Base-by-base conservation (phyloP, 2,113 vertebrate genomes). In the Cebus imitator region DNA sequence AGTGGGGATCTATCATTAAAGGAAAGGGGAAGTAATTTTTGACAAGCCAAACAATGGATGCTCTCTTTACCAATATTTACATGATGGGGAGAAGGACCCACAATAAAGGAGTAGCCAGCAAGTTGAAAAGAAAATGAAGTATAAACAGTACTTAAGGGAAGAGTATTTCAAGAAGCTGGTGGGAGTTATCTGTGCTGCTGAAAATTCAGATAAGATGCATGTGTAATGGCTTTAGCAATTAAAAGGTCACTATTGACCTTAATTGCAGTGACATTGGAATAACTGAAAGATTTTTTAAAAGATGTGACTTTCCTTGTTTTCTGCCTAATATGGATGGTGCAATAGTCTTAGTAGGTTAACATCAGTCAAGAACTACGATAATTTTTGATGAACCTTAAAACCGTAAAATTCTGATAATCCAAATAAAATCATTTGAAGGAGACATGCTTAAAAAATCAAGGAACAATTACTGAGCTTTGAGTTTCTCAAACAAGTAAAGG, bases 401-500 rank as follows among this genome's bases (percentile, higher is more conserved):
- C 18, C 57, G 70, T 10, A 12, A 91, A 94, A 50, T 30, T 64
- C 23, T 94, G 48, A 52, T 64, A 89, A 66, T 57, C 14, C 23
- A 89, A 90, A 75, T 45, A 89, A 4, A 93, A 21, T 70, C 14
- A 80, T 91, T 91, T 90, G 20, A 94, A 78, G 83, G 45, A 81
- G 23, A 70, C 17, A 40, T 8, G 20, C 37, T 73, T 90, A 43
- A 75, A 75, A 43, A 37, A n/a, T 52, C 80, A 85, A 87, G 27
- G 11, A 86, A 81, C 12, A 88, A 75, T 83, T 80, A 81, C 14
- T 57, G 23, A 91, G 37, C 17, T 87, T 25, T n/a, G 52, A 95
- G 64, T 92, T 95, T 73, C 32, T 83, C 40, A 92, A 90, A 73
- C 14, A 93, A 95, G 25, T 40, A n/a, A 52, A 82, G 73, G 64